Base-by-base conservation (phyloP, 1,140 invertebrate species). In the Drosophila orosa region DNA sequence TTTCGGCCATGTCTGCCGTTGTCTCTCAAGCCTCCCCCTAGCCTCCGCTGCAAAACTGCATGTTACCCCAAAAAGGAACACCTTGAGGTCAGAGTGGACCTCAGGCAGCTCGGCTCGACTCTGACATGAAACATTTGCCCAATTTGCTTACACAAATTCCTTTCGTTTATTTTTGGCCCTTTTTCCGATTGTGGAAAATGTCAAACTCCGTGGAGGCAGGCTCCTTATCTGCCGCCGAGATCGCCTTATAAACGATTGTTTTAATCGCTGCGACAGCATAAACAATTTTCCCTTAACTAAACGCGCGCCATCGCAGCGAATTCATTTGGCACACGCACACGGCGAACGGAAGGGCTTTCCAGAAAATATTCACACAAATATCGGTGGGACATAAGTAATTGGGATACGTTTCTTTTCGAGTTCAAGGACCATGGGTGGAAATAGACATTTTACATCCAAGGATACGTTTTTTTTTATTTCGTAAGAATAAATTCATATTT, bases 231-330 rank as follows among this genome's bases (percentile, higher is more conserved):
- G 17, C 45, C 35, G 8, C 45, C 29, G 37, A 42, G 55, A 80
- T 84, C 80, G 77, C 52, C 57, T 71, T 79, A 80, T 73, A 76
- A 84, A 80, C 72, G 80, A 84, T 80, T 58, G 56, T 69, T 84
- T 68, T 73, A 74, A 84, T 83, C 65, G 66, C 37, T 60, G 61
- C 67, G 75, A 74, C 80, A 74, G 74, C 74, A 79, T 71, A 79
- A 83, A 35, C 44, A 61, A 83, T 83, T 83, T 71, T 62, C 65
- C 59, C 69, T 57, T 55, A 47, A 75, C 69, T 78, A 78, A 82
- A 82, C 63, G 74, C 73, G 25, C 24, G 50, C 39, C 67, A 78
- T 72, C 74, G 76, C 72, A 65, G 62, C 47, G 37, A 48, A 68
- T 83, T 74, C 40, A 66, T 66, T 61, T 74, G 31, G 27, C 40